Evolutionary conservation across 1,140 invertebrate species (phyloP).

Genomic region (Colletes latitarsis): DNA sequence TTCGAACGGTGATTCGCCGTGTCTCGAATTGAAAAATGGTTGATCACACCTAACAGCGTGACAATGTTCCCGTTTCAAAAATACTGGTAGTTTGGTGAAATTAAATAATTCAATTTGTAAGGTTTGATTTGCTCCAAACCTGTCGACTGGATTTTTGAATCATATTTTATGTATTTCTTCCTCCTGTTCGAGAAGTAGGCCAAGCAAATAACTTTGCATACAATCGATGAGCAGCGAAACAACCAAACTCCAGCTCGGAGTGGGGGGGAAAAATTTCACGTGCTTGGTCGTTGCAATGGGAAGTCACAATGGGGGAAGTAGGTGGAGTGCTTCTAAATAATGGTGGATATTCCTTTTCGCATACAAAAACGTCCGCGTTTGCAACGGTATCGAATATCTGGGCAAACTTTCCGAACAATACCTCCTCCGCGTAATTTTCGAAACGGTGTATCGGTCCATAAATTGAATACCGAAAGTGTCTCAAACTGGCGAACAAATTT

Average conservation of each 20-base stretch:
- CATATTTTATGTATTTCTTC: no score
- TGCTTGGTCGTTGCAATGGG: not conserved
- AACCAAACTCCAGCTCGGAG: slow-evolving; percentile 22
- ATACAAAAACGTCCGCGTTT: not conserved
- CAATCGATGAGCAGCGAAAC: slow-evolving; percentile 41
- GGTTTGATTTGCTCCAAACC: no score
- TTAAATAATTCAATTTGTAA: not conserved
- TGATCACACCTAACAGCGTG: not conserved
- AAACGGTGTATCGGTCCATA: slow-evolving; percentile 14
- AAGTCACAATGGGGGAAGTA: slow-evolving; percentile 10
- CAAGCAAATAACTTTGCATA: slow-evolving; percentile 49
- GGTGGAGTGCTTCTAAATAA: slow-evolving; percentile 22
- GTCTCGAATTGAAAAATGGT: no score
- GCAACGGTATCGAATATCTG: slow-evolving; percentile 5
- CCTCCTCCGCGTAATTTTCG: not conserved
- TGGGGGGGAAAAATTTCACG: slow-evolving; percentile 16
- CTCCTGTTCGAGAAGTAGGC: slow-evolving; percentile 28
- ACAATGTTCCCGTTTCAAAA: not conserved
- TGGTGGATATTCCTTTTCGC: slow-evolving; percentile 4
- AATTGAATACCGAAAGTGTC: not conserved
- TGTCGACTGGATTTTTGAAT: no score
- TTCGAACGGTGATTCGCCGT: not conserved
- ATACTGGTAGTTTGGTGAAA: no score
- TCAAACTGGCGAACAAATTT: not conserved
- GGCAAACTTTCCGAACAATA: slow-evolving; percentile 10